Base-by-base conservation (phyloP, 2,113 vertebrate genomes). In the Gnathonemus echidnorhynchus region DNA sequence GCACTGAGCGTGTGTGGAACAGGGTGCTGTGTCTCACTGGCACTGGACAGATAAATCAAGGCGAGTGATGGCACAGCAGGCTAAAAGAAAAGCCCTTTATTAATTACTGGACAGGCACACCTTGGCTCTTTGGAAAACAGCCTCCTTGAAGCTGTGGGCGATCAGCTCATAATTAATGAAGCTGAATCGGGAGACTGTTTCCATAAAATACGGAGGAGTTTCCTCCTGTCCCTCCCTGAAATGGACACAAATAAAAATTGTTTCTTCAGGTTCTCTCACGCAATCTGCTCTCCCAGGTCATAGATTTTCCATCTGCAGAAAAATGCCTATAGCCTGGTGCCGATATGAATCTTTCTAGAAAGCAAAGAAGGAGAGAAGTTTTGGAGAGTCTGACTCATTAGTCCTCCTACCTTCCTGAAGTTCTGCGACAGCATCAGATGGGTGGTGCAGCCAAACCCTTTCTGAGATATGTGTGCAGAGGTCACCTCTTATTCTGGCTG, bases 71-170 rank as follows among this genome's bases (percentile, higher is more conserved):
- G 93, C 95, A 91, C 90, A 91, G 90, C 90, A 92, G 3, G 66
- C 92, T 93, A 94, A 93, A 95, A 94, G 93, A 92, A 92, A 93
- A 93, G 93, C 49, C 93, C 93, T 93, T 93, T 93, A 93, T 93
- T 95, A 95, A 94, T 95, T 93, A 94, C 85, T 90, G 94, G 91
- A 92, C 94, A 94, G 94, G 94, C 95, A 93, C 94, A 92, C 92
- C 93, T 92, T 92, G 93, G 90, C 92, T 89, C 90, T 92, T 90
- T 93, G 84, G 85, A 92, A 95, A 94, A 92, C 87, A 90, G 92
- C 92, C 27, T 42, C 89, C 89, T 93, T 85, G 31, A 86, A 91
- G 93, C 93, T 90, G 91, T 87, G 48, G 84, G 56, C 90, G 92
- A 91, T 93, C 92, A 45, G 88, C 50, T 88, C 91, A 93, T 91